Conservation (phyloP, 2,113 vertebrate species). For the Podarcis cretensis region DNA sequence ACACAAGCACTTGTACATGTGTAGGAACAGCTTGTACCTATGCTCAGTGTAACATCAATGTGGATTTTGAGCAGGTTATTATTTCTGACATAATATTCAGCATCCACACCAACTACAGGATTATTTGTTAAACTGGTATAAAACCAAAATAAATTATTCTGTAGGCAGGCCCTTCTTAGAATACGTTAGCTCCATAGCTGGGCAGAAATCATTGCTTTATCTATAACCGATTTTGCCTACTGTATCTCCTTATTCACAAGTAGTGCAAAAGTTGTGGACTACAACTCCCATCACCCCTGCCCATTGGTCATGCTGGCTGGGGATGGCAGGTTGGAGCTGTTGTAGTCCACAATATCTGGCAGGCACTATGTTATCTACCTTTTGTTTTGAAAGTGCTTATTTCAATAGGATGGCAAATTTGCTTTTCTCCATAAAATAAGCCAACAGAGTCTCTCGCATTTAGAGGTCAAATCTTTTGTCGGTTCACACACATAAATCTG, state of each 20-base stretch:
- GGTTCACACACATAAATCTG: conserved; percentile 29
- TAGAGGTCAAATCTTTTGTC: conserved; percentile 33
- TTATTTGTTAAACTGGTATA: background rate
- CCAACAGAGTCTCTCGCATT: conserved; percentile 20
- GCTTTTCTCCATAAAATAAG: background rate
- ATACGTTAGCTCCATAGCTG: background rate
- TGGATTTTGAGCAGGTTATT: no score
- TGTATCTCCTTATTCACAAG: background rate
- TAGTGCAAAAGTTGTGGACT: no score
- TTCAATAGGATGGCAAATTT: conserved; percentile 36
- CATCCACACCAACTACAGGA: background rate
- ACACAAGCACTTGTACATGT: no score
- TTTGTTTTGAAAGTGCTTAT: background rate
- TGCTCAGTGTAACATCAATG: no score
- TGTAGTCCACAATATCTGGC: no score
- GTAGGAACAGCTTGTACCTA: no score
- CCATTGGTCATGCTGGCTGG: no score
- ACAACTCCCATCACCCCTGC: no score
- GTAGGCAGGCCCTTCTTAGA: background rate
- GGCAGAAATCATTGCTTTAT: background rate
- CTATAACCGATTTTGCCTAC: background rate
- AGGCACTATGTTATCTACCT: background rate
- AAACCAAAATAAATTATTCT: background rate
- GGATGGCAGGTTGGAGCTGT: no score
- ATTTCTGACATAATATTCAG: background rate